phyloP scores from a whole-genome alignment of 2,113 vertebrate genomes.

The Setophaga coronata region DNA sequence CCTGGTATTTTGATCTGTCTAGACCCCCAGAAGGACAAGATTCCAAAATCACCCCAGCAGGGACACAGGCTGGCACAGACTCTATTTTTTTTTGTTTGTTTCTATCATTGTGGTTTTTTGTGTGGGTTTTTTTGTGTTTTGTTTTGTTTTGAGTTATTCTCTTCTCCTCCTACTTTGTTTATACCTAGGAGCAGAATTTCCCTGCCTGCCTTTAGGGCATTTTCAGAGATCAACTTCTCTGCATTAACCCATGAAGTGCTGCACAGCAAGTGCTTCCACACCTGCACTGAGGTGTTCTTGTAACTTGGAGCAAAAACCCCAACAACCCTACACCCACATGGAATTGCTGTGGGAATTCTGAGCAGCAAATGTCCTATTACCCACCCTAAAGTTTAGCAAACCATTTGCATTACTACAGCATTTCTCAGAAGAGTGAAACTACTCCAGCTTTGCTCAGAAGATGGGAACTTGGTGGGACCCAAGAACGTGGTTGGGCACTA shows the following conservation, averaged over 20 bases:
- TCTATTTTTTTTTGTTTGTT: neutral
- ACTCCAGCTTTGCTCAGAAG: neutral
- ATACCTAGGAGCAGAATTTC: neutral
- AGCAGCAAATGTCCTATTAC: neutral
- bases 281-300: rapidly evolving
- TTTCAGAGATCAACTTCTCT: neutral
- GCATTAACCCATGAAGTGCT: neutral
- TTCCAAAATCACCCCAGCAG: neutral
- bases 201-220: neutral
- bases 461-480: neutral
- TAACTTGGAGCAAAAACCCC: neutral
- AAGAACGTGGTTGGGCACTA: rapidly evolving
- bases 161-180: neutral
- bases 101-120: neutral
- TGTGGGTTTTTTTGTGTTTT: neutral
- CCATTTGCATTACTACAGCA: neutral
- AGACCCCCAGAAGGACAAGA: neutral
- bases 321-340: rapidly evolving
- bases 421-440: neutral
- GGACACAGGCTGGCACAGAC: neutral
- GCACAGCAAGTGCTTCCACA: neutral
- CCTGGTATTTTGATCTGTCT: neutral
- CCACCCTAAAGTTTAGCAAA: neutral
- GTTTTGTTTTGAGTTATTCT: neutral
- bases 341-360: neutral